Conservation (phyloP, 1,140 invertebrate species). For the Trypoxylus dichotomus region DNA sequence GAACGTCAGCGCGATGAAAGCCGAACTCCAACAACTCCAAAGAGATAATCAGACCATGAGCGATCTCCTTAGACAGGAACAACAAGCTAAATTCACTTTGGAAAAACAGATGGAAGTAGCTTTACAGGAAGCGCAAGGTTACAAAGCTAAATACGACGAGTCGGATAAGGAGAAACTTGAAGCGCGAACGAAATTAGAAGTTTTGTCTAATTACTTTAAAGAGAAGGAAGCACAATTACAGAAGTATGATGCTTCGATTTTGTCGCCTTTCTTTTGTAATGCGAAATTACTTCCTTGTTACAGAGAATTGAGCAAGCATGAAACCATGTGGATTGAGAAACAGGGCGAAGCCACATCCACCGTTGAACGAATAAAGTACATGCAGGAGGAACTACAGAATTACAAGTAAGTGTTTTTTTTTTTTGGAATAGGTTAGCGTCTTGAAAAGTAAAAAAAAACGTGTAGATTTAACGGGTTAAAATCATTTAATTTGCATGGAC, state of each 20-base stretch:
- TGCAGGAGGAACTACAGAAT: conserved; percentile 79
- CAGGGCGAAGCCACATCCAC: conserved; percentile 80
- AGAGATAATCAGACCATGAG: conserved; percentile 52
- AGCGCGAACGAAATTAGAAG: conserved; percentile 79
- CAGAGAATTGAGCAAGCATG: conserved; percentile 78
- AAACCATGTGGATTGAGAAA: conserved; percentile 79
- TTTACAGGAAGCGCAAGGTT: conserved; percentile 56
- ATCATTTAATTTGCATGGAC: too few relatives aligned
- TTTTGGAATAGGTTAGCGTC: too few relatives aligned
- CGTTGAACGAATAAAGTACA: conserved; percentile 71
- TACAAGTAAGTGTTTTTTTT: conserved; percentile 67
- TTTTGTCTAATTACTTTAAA: conserved; percentile 85
- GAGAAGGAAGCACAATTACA: conserved; percentile 83
- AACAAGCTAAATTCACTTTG: conserved; percentile 47
- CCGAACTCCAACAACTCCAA: conserved; percentile 56
- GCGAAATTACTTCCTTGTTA: conserved; percentile 45
- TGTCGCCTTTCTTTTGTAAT: conserved; percentile 3
- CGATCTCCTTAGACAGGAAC: conserved; percentile 53
- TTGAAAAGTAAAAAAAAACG: too few relatives aligned
- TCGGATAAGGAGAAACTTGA: conserved; percentile 78
- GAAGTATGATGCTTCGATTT: conserved; percentile 61
- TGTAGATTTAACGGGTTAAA: too few relatives aligned
- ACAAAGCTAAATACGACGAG: conserved; percentile 68
- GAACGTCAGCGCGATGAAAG: conserved; percentile 55
- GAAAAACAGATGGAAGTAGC: conserved; percentile 41